Evolutionary conservation across 2,888 invertebrate species (phyloP), one percentile per base, ranked within the genome.

Genomic region (Candidula unifasciata): DNA sequence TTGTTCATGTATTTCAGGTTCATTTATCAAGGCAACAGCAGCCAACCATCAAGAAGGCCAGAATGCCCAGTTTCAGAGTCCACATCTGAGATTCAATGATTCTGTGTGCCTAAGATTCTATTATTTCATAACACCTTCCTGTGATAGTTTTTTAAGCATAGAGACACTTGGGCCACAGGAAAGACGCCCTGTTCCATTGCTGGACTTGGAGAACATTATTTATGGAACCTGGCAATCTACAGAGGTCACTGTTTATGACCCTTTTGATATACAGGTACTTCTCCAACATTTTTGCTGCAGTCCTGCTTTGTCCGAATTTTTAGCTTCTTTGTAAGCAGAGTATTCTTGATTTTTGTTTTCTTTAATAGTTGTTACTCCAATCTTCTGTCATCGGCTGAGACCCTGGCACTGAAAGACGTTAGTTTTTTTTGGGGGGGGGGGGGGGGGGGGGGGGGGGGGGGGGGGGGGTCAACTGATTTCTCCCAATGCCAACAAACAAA

Each of bases 81-180:
- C 79, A n/a, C 35, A 64, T 27, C 30, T 79, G 27, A 37, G 52
- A 44, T 68, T 79, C 30, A 68, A 52, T 30, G 27, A 52, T 68
- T 33, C 79, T 57, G 68, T 79, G 16, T 79, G 79, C 52, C 27
- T 79, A 66, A 33, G 52, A 64, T 66, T 68, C 30, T 79, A 52
- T 30, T 79, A 79, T 33, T 79, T 68, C 44, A 21, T 79, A 24
- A 68, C 79, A 68, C 52, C 68, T 27, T 6, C 18, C 1, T 66
- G 79, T 68, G 79, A 79, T 44, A 79, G 79, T 64, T n/a, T 16
- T 13, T 27, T 79, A 52, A 66, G 57, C 10, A 64, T 79, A 21
- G 66, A 79, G 27, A 79, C 79, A 27, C 37, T 44, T 60, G 79
- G 79, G 44, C 79, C 79, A 24, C 79, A 79, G 79, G 79, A 79